These are phyloP conservation scores for Dreissena rostriformis DNA, from an alignment of 1,140 invertebrate species.

Conservation along the genomic window DNA sequence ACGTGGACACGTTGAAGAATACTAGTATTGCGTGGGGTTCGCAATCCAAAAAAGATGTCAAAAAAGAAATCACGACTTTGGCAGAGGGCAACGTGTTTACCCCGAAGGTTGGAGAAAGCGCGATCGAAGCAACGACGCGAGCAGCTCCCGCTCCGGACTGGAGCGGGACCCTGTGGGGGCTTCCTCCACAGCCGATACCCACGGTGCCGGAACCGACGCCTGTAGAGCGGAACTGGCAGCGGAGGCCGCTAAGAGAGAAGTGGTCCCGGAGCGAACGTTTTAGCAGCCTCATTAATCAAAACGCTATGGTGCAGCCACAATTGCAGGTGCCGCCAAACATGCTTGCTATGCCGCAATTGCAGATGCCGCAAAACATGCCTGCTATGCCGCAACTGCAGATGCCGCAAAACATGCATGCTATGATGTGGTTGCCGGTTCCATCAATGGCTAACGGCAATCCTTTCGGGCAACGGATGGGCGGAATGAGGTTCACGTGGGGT, in stretches of 20 bases:
- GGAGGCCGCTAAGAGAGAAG: not conserved
- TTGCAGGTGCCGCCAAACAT: not conserved
- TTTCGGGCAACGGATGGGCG: not conserved
- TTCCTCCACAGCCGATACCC: not conserved
- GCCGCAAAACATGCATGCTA: not conserved
- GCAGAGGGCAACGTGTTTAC: not conserved
- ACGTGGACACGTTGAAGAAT: conserved; percentile 1
- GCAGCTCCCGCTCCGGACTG: not conserved
- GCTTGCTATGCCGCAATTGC: not conserved
- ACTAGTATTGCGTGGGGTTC: conserved; percentile 25
- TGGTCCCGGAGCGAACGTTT: conserved; percentile 20
- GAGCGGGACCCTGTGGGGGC: conserved; percentile 11
- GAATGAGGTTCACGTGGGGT: not conserved
- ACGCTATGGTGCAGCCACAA: not conserved
- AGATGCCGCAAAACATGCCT: not conserved
- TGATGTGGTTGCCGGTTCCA: not conserved
- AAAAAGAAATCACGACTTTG: not conserved
- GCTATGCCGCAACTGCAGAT: not conserved
- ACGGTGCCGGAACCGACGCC: not conserved
- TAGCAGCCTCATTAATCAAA: not conserved
- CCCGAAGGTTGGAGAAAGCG: too few species aligned
- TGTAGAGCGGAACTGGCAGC: not conserved
- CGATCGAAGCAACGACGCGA: not conserved
- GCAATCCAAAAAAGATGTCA: conserved; percentile 17
- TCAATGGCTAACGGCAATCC: too few species aligned